Evolutionary conservation across 1,140 invertebrate species (phyloP), one percentile per base, ranked within the genome.

Genomic region (Aphis gossypii): DNA sequence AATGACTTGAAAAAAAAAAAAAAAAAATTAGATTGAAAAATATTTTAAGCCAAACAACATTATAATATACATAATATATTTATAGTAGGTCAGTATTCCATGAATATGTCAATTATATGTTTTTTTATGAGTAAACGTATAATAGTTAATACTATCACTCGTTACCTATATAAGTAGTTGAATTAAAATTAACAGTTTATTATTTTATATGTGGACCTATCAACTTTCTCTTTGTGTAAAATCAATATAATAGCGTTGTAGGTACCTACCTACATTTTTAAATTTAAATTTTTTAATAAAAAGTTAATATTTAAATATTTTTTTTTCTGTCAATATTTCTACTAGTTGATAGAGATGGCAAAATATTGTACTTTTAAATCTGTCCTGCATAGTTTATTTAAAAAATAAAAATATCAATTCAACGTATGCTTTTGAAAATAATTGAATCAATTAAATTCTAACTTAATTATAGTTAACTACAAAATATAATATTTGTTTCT

Each of bases 141-240:
- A 83, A 82, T 21, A 83, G 21, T 41, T 41, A 83, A 23, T 23
- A 8, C 38, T 83, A 83, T 83, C 82, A 83, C n/a, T 83, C 35
- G 6, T 7, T 83, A 83, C 35, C 82, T 83, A 38, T n/a, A 76
- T 76, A 76, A n/a, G 60, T 76, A 76, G 60, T n/a, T 76, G 30
- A 35, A 83, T 83, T 83, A 83, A 83, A 83, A 83, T 83, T 35
- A 38, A 83, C 82, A 76, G 30, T 76, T 76, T n/a, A 76, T n/a
- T 76, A 76, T 76, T n/a, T 76, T 76, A 76, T 76, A 30, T 76
- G 14, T 76, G 60, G 5, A 38, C n/a, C 82, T 83, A 83, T 23
- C 7, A 35, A 83, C 82, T 83, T 83, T 83, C 82, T 83, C 82
- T 83, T 83, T 83, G 38, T 83, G 8, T 38, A 83, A 83, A 83